These are phyloP conservation scores for Lanius ludovicianus DNA, from an alignment of 2,113 vertebrate genomes.

Conservation along the genomic window DNA sequence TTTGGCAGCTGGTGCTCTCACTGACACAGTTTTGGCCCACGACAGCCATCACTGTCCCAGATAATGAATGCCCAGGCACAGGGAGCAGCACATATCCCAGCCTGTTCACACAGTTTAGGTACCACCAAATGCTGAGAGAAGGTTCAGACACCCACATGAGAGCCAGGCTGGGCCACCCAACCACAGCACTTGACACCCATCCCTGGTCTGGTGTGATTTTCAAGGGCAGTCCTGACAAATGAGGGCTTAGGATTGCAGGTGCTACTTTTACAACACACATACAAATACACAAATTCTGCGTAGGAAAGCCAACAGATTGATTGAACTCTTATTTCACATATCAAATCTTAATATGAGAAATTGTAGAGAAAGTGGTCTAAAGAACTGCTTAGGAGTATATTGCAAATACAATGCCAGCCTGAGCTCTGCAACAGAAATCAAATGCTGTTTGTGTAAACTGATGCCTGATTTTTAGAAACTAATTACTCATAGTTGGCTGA, in stretches of 20 bases:
- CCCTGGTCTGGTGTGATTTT: not conserved
- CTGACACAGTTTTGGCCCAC: not conserved
- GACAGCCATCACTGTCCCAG: not conserved
- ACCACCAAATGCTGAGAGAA: not conserved
- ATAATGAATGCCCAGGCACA: not conserved
- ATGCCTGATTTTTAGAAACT: not conserved
- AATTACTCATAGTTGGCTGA: not conserved
- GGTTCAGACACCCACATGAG: not conserved
- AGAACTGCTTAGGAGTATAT: not conserved
- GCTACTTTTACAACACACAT: not conserved
- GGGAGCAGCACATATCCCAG: not conserved
- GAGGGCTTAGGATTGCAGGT: not conserved
- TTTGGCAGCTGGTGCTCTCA: not conserved
- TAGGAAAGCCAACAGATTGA: not conserved
- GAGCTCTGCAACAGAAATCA: not conserved
- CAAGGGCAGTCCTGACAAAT: fast-evolving
- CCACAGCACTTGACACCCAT: not conserved
- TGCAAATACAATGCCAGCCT: not conserved
- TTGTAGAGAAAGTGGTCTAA: not conserved
- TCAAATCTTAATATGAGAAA: not conserved
- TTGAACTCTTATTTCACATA: not conserved
- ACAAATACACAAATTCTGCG: not conserved
- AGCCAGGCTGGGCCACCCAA: not conserved
- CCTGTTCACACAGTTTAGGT: not conserved
- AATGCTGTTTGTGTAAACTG: not conserved